These are phyloP conservation scores for Coryphaenoides rupestris DNA, from an alignment of 2,113 vertebrate genomes.

Conservation along the genomic window DNA sequence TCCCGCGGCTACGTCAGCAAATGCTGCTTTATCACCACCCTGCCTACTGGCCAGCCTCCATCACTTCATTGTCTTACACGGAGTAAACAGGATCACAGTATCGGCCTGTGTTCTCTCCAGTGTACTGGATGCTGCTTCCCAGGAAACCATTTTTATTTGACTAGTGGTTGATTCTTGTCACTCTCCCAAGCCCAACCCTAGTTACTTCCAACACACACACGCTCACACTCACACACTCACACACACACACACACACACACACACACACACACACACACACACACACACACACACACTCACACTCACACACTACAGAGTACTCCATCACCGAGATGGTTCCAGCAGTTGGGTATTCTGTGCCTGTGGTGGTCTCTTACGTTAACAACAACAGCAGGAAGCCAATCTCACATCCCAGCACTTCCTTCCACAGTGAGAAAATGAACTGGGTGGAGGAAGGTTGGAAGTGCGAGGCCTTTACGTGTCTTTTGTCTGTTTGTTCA, in stretches of 20 bases:
- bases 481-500: neutral
- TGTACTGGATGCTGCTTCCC: neutral
- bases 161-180: conserved; percentile 16
- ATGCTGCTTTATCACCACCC: conserved; percentile 22
- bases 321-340: conserved; percentile 44
- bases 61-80: conserved; percentile 13
- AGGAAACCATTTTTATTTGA: conserved; percentile 14
- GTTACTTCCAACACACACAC: neutral
- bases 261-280: conserved; percentile 6
- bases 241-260: too few relatives aligned
- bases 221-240: too few relatives aligned
- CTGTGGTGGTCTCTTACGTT: conserved; percentile 36
- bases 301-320: conserved; percentile 30
- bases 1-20: conserved; percentile 30
- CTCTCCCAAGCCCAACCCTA: conserved; percentile 22
- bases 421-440: conserved; percentile 28
- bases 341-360: conserved; percentile 37
- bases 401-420: conserved; percentile 32
- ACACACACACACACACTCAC: conserved; percentile 3
- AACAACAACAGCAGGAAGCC: conserved; percentile 42
- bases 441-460: conserved; percentile 23
- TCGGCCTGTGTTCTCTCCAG: conserved; percentile 24
- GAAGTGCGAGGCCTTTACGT: neutral
- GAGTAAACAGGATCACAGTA: conserved; percentile 9
- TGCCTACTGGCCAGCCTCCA: conserved; percentile 23